These are phyloP conservation scores for Chrysopa pallens DNA, from an alignment of 1,140 invertebrate genomes.

Conservation along the genomic window DNA sequence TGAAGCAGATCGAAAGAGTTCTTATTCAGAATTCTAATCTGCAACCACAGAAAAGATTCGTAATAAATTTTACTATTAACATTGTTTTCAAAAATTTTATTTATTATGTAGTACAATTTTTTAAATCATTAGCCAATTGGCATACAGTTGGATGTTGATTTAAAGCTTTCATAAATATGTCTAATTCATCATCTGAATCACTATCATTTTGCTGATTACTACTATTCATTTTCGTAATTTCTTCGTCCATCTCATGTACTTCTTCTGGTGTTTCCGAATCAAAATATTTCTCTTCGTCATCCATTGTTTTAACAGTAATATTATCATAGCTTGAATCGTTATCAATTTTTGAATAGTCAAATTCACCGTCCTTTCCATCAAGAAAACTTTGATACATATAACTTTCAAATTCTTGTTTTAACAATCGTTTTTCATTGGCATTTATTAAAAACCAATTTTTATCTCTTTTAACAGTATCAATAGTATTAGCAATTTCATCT, in stretches of 20 bases:
- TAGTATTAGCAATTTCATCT: conserved; percentile 6
- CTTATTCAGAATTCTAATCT: no score
- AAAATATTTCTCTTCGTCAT: conserved; percentile 82
- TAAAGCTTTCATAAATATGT: conserved; percentile 50
- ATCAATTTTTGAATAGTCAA: conserved; percentile 67
- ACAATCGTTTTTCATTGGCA: conserved; percentile 37
- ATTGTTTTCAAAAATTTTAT: background rate
- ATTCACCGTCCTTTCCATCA: conserved; percentile 61
- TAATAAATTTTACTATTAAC: no score
- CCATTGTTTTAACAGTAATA: conserved; percentile 41
- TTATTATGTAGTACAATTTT: background rate
- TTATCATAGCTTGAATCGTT: conserved; percentile 65
- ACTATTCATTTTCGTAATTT: conserved; percentile 19
- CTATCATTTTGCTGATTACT: conserved; percentile 12
- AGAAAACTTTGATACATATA: conserved; percentile 80
- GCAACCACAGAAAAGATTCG: no score
- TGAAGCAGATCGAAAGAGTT: no score
- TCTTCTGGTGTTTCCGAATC: conserved; percentile 52
- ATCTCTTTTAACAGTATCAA: conserved; percentile 10
- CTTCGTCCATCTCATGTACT: conserved; percentile 24
- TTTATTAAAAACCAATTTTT: conserved; percentile 23
- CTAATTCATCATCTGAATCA: conserved; percentile 44
- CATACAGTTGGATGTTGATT: conserved; percentile 24
- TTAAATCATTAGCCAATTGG: conserved; percentile 9
- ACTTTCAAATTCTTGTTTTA: conserved; percentile 67